Percentiles rank a stretch among this genome's conserved stretches.
phyloP scores from a whole-genome alignment of 2,797 vertebrate species.

The Thalassophryne amazonica region DNA sequence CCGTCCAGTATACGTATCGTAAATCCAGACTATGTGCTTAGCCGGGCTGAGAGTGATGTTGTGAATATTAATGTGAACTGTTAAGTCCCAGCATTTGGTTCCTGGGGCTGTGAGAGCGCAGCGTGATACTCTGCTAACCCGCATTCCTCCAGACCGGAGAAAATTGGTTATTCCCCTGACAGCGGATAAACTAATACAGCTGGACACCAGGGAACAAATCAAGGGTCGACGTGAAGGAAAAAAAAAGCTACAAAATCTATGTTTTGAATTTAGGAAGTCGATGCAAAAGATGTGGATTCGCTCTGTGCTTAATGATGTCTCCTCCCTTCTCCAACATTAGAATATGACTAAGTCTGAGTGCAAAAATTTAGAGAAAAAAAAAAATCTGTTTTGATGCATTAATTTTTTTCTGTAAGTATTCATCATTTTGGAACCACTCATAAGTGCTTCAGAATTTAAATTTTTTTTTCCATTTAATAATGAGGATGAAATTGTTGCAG shows the following conservation, averaged over 20 bases:
- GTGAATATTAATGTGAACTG: conserved; percentile 17
- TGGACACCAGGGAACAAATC: conserved; percentile 10
- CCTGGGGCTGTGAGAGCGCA: neutral
- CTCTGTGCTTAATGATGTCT: too few relatives aligned
- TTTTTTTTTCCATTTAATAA: neutral
- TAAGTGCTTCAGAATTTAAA: neutral
- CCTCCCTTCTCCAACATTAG: too few relatives aligned
- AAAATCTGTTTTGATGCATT: neutral
- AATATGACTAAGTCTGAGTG: too few relatives aligned
- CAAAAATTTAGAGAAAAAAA: too few relatives aligned
- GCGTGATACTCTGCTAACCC: conserved; percentile 20
- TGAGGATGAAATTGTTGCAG: neutral
- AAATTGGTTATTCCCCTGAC: conserved; percentile 52
- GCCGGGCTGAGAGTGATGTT: neutral
- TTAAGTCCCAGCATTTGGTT: neutral
- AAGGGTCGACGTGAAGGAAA: conserved; percentile 7
- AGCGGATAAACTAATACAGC: conserved; percentile 35
- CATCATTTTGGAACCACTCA: conserved; percentile 2
- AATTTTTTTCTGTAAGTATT: neutral
- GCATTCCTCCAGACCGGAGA: conserved; percentile 52
- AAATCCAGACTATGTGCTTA: too few relatives aligned
- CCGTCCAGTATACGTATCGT: neutral
- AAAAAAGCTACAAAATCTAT: neutral
- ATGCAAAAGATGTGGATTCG: too few relatives aligned
- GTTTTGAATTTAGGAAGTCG: too few relatives aligned